phyloP scores from a whole-genome alignment of 2,888 invertebrate species.

The Fragum whitleyi region DNA sequence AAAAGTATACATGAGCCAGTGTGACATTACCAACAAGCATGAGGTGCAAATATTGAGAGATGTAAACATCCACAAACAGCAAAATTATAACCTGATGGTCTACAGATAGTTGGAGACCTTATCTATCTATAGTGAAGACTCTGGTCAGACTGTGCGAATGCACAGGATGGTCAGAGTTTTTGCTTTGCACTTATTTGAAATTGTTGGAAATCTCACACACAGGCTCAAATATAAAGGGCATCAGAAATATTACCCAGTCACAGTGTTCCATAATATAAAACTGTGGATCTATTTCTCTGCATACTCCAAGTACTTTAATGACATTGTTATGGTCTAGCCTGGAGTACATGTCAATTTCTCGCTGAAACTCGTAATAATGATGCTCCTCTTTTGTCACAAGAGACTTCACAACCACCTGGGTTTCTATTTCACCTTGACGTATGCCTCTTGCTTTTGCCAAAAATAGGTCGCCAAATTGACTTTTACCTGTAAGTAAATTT shows the following conservation, averaged over 20 bases:
- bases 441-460: constrained; percentile 89
- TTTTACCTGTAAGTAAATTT: constrained; percentile 88
- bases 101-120: too few relatives aligned
- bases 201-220: too few relatives aligned
- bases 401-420: constrained; percentile 84
- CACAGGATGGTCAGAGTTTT: too few relatives aligned
- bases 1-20: too few relatives aligned
- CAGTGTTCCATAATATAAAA: constrained; percentile 95
- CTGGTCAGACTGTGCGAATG: too few relatives aligned
- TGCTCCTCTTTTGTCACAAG: constrained; percentile 81
- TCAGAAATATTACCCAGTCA: constrained; percentile 91
- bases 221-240: too few relatives aligned
- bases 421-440: constrained; percentile 83
- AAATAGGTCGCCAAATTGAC: constrained; percentile 96
- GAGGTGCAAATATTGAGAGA: too few relatives aligned
- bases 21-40: too few relatives aligned
- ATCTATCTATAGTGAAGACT: too few relatives aligned
- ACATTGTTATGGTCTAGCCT: constrained; percentile 93
- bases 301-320: constrained; percentile 92
- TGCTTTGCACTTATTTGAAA: too few relatives aligned
- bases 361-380: constrained; percentile 90
- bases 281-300: constrained; percentile 91
- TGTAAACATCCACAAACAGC: too few relatives aligned
- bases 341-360: constrained; percentile 94
- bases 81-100: too few relatives aligned